These are phyloP conservation scores for Netelia fuscicornis DNA, from an alignment of 2,888 invertebrate genomes.

Conservation along the genomic window DNA sequence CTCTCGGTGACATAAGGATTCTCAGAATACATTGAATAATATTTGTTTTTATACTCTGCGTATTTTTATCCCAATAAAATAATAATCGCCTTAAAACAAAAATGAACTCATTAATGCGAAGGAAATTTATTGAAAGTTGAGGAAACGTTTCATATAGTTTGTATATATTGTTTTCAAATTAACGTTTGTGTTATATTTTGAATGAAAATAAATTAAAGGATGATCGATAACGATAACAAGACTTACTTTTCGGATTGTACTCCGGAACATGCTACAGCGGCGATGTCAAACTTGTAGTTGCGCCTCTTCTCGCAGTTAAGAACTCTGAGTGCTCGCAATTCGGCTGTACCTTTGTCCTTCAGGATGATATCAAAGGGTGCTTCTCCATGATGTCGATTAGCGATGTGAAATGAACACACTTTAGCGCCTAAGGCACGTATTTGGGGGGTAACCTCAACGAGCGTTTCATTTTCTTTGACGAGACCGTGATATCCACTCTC, in stretches of 20 bases:
- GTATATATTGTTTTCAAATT: not conserved
- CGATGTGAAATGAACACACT: slow-evolving; percentile 95
- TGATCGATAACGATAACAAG: not conserved
- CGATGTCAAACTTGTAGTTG: slow-evolving; percentile 98
- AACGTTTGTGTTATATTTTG: not conserved
- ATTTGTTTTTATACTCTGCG: not conserved
- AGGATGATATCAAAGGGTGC: slow-evolving; percentile 95
- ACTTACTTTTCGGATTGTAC: slow-evolving; percentile 92
- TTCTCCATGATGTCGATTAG: slow-evolving; percentile 96
- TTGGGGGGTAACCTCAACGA: slow-evolving; percentile 96
- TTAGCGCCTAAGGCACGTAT: slow-evolving; percentile 92
- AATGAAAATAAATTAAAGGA: too few species aligned
- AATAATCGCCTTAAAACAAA: not conserved
- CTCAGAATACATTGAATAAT: slow-evolving; percentile 15
- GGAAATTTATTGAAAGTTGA: not conserved
- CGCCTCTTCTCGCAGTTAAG: slow-evolving; percentile 97
- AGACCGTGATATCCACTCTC: slow-evolving; percentile 97
- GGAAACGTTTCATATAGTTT: not conserved
- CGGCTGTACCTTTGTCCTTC: slow-evolving; percentile 92
- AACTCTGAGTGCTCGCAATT: slow-evolving; percentile 92
- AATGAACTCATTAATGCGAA: not conserved
- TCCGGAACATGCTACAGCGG: slow-evolving; percentile 96
- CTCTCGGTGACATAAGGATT: not conserved
- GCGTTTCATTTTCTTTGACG: slow-evolving; percentile 96
- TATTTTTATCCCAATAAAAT: not conserved